A percentile compares a stretch with the other conserved stretches of the same genome.
Conservation (phyloP, 2,797 vertebrate genomes). For the Diceros bicornis region DNA sequence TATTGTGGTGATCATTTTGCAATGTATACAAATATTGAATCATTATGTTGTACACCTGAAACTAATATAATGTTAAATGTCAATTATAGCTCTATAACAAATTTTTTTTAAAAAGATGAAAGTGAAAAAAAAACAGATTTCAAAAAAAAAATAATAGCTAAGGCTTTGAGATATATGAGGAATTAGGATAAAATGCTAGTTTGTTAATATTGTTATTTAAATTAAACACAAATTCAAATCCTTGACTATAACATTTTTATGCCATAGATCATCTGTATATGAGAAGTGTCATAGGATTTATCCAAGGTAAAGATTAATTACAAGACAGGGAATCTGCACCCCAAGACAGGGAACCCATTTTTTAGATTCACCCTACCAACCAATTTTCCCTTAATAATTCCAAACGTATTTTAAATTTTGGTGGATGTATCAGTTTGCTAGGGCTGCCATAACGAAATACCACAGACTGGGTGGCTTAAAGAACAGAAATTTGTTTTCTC, state of each 20-base stretch:
- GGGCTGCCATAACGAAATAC: neutral
- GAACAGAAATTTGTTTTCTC: neutral
- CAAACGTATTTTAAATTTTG: neutral
- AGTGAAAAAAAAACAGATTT: neutral
- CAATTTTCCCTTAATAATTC: neutral
- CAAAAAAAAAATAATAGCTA: neutral
- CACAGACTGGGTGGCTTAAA: neutral
- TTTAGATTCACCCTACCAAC: neutral
- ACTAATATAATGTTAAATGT: neutral
- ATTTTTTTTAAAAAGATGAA: neutral
- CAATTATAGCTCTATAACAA: neutral
- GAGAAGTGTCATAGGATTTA: neutral
- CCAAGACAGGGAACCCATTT: neutral
- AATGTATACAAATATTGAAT: no score
- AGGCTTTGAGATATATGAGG: neutral
- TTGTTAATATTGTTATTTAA: conserved; percentile 37
- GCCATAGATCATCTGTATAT: neutral
- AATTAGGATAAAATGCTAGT: neutral
- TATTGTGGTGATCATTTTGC: no score
- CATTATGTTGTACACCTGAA: neutral
- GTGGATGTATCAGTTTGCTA: neutral
- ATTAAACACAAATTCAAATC: neutral
- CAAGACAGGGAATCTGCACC: neutral
- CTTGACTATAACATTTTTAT: neutral
- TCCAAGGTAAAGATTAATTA: neutral